phyloP scores from a whole-genome alignment of 2,113 vertebrate species.

The Pteruthius melanotis region DNA sequence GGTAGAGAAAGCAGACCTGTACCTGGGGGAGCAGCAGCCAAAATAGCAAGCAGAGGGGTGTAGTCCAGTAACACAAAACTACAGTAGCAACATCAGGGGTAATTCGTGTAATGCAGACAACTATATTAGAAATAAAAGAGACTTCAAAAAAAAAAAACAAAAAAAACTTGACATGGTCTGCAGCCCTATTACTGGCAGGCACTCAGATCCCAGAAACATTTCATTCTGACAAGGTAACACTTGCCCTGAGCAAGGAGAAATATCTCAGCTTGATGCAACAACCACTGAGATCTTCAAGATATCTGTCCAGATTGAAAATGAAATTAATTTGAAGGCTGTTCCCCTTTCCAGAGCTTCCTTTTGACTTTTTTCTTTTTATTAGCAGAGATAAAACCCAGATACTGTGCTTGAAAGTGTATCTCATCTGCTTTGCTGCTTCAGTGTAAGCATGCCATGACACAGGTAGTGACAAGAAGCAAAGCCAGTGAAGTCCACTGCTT shows the following conservation, averaged over 20 bases:
- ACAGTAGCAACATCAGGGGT: not conserved
- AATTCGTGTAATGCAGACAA: not conserved
- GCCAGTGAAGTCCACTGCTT: not conserved
- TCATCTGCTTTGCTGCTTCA: not conserved
- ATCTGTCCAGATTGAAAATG: not conserved
- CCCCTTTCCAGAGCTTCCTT: not conserved
- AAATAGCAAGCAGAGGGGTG: not conserved
- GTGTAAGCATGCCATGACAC: accelerated
- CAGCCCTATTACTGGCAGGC: not conserved
- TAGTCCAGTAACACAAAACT: not conserved
- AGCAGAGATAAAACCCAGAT: not conserved
- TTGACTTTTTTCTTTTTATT: not conserved
- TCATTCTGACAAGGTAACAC: not conserved
- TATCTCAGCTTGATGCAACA: not conserved
- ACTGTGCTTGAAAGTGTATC: not conserved
- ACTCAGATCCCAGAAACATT: not conserved
- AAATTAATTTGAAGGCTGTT: not conserved
- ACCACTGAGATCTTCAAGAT: not conserved
- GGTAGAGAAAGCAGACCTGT: not conserved
- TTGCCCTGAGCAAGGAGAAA: not conserved
- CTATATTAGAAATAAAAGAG: not conserved
- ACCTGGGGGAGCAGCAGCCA: not conserved
- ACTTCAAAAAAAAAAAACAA: not conserved
- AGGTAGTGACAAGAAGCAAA: not conserved
- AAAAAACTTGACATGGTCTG: not conserved